Base-by-base conservation (phyloP, 2,113 vertebrate species). In the Gallinago undulata region DNA sequence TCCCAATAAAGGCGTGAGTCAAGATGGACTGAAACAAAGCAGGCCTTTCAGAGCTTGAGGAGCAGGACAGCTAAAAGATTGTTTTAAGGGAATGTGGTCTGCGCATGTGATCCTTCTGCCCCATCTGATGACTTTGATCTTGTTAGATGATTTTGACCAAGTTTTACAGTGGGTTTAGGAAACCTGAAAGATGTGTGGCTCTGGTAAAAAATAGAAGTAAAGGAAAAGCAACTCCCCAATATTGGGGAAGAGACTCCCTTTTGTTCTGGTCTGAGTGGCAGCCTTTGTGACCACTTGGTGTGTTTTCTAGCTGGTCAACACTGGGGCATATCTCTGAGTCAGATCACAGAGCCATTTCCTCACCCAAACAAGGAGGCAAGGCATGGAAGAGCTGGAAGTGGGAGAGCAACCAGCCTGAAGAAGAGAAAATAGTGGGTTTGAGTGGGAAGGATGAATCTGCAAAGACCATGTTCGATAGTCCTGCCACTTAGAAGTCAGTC, bases 211-310 rank as follows among this genome's bases (percentile, higher is more conserved):
- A 17, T 22, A 57, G 56, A 84, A 89, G 23, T 22, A 56, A 84
- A 66, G n/a, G 18, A 69, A 50, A 72, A 55, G 13, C 45, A 59
- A 45, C 13, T 86, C 33, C 12, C 4, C 13, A 21, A 28, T 13
- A 1, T 3, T 69, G 28, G 18, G 43, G 50, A 84, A 70, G 56
- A 83, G 10, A 2, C 25, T 15, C 10, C 80, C 2, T 22, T 62
- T 3, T 25, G 47, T 88, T 93, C 68, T 84, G 24, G 16, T 56
- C 50, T 63, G 18, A 3, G 28, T 33, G 39, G 39, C 25, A 84
- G 68, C 14, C 2, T 0, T 66, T 43, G 15, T 39, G 68, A 62
- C 24, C 3, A 4, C 4, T 59, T 3, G 3, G 6, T 45, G 33
- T 75, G 27, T 69, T 57, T 92, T 93, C 50, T 83, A 25, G 55